Conservation (phyloP, 2,113 vertebrate genomes). For the Ovibos moschatus region DNA sequence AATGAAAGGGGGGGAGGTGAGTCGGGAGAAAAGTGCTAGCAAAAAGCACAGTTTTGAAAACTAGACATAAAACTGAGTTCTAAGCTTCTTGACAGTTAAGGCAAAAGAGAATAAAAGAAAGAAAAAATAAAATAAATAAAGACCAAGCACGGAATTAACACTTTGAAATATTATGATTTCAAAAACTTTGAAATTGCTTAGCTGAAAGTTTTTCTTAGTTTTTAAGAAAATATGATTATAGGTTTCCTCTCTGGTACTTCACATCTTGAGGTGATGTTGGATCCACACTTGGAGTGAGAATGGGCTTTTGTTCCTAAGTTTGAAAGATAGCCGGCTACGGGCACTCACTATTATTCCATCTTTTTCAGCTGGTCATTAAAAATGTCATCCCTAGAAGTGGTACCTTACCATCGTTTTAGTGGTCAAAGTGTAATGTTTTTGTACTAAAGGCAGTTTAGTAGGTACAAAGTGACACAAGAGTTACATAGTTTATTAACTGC, state of each 20-base stretch:
- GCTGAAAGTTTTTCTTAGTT: background rate
- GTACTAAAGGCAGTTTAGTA: background rate
- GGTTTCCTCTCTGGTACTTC: background rate
- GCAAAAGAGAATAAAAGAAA: background rate
- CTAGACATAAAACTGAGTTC: background rate
- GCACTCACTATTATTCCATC: background rate
- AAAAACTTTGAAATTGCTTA: conserved; percentile 9
- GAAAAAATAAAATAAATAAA: background rate
- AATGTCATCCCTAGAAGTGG: background rate
- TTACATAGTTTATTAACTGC: background rate
- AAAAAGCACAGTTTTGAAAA: background rate
- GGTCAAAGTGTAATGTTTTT: background rate
- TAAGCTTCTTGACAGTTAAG: background rate
- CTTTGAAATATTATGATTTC: background rate
- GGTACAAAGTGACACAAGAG: background rate
- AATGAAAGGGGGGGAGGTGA: background rate
- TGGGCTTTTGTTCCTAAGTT: background rate
- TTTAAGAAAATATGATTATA: background rate
- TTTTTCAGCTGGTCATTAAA: background rate
- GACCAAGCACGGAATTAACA: background rate
- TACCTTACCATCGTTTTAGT: background rate
- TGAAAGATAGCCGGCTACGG: background rate
- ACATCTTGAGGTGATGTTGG: background rate
- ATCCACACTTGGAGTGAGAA: background rate
- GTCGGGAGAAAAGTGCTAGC: background rate